Conservation (phyloP, 2,113 vertebrate genomes). For the Oceanodroma tethys region DNA sequence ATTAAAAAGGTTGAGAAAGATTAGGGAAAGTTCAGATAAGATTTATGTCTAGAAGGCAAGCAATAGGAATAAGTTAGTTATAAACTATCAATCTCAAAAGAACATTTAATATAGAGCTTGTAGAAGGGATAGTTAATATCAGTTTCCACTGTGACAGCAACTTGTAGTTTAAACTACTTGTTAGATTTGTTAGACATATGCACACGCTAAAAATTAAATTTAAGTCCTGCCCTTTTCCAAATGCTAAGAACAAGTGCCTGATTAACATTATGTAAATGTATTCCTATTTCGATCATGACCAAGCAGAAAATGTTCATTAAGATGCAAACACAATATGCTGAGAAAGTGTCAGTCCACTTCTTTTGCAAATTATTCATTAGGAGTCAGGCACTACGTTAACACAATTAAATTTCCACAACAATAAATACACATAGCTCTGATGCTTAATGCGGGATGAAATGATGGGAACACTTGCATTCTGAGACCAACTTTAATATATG, state of each 20-base stretch:
- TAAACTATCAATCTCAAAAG: not conserved
- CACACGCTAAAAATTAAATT: constrained; percentile 44
- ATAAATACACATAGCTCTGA: not conserved
- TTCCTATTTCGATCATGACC: constrained; percentile 53
- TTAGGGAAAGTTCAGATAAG: not conserved
- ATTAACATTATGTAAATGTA: constrained; percentile 66
- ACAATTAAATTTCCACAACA: constrained; percentile 25
- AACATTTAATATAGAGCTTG: not conserved
- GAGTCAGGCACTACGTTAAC: not conserved
- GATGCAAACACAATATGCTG: constrained; percentile 28
- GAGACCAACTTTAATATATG: not conserved
- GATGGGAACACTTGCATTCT: not conserved
- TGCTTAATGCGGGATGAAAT: not conserved
- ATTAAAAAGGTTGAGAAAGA: constrained; percentile 13
- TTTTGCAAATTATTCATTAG: constrained; percentile 43
- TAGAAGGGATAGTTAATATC: not conserved
- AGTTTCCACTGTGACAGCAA: not conserved
- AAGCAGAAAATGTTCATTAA: constrained; percentile 66
- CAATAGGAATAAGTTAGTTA: constrained; percentile 10
- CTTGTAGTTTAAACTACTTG: constrained; percentile 27
- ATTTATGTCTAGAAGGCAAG: not conserved
- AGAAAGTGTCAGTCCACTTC: constrained; percentile 46
- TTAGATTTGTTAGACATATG: constrained; percentile 22
- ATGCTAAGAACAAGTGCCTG: constrained; percentile 58
- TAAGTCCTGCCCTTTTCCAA: constrained; percentile 52